Evolutionary conservation across 2,888 invertebrate genomes (phyloP), one percentile per base, ranked within the genome.

Genomic region (Scaptodrosophila latifasciaeformis): DNA sequence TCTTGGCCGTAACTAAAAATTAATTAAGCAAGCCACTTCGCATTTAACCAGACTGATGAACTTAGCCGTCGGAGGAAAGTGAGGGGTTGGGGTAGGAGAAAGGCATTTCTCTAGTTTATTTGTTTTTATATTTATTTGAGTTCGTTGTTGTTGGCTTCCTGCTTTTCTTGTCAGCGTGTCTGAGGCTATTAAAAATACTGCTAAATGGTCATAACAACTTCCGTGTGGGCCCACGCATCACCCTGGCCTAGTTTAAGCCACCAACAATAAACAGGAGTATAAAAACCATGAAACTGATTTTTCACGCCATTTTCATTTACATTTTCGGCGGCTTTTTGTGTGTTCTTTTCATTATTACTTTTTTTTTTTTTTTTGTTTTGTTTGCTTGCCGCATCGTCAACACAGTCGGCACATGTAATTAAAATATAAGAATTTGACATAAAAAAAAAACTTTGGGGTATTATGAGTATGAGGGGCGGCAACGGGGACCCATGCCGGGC

Each of bases 251-350:
- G n/a, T 80, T 77, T 77, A 69, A n/a, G n/a, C n/a, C 70, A 77
- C 77, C 70, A 80, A 74, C 70, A 80, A 74, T 76, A 76, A 76
- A 78, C 81, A 80, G 67, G 45, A 67, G 70, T 62, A 76, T 76
- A 80, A 76, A 77, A 78, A 64, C 70, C 81, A 78, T 76, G 81
- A 77, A 80, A 80, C 75, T 80, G 75, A 76, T 76, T 76, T 76
- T 76, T 76, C 75, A 76, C 75, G 75, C 75, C 75, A 80, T 80
- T 76, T 80, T 77, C 81, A 66, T 80, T 77, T 65, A 63, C 75
- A 70, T 50, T 50, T 37, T 39, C 39, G 37, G 29, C 19, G 31
- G 40, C 21, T 21, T 46, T 9, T 31, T 5, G 3, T 34, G 12
- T 12, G 42, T 15, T 15, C 18, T 37, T 17, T 45, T 15, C 30